phyloP scores from a whole-genome alignment of 2,888 invertebrate species.

The Nymphalis polychloros region DNA sequence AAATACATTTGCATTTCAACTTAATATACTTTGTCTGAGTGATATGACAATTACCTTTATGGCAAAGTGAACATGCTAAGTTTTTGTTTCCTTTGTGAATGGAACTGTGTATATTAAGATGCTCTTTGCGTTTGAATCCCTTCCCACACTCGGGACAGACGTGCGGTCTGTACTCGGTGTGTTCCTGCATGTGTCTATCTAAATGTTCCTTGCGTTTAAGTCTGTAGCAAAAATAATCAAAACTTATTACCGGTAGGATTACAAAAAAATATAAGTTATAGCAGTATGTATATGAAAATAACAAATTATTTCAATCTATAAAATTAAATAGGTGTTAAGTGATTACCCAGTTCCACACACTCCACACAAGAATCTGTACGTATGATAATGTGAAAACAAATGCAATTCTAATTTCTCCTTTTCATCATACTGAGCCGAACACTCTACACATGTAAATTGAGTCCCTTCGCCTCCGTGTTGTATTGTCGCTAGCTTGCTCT shows the following conservation, averaged over 20 bases:
- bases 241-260: neutral
- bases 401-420: slow-evolving; percentile 88
- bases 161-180: slow-evolving; percentile 88
- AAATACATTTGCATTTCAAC: no score
- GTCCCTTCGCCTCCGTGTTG: slow-evolving; percentile 82
- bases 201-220: slow-evolving; percentile 89
- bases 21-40: no score
- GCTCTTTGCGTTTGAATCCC: slow-evolving; percentile 90
- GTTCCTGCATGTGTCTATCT: slow-evolving; percentile 88
- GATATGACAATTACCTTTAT: slow-evolving; percentile 76
- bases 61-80: slow-evolving; percentile 87
- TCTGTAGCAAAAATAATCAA: slow-evolving; percentile 46
- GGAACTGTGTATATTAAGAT: slow-evolving; percentile 89
- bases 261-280: neutral
- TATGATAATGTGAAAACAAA: slow-evolving; percentile 87
- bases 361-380: slow-evolving; percentile 87
- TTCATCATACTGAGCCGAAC: slow-evolving; percentile 87
- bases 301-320: no score
- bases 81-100: slow-evolving; percentile 91
- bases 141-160: slow-evolving; percentile 88
- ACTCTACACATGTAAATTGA: slow-evolving; percentile 88
- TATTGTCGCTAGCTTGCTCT: slow-evolving; percentile 88
- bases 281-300: no score
- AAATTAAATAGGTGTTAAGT: no score
- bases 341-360: slow-evolving; percentile 87